These are phyloP conservation scores for Puntigrus tetrazona DNA, from an alignment of 2,113 vertebrate species.

Conservation along the genomic window DNA sequence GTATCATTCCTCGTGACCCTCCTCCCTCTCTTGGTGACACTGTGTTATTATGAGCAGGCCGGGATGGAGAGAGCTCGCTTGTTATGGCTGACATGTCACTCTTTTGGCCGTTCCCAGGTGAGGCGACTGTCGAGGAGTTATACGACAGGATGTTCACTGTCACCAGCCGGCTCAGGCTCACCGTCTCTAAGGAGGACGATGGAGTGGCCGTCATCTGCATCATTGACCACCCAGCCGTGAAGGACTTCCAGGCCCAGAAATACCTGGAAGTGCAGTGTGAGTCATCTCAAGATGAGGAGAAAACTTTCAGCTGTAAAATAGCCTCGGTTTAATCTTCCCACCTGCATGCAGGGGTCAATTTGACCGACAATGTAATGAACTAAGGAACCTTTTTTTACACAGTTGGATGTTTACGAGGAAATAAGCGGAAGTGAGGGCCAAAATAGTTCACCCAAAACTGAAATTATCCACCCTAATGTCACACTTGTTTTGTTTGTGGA, in stretches of 20 bases:
- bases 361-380: neutral
- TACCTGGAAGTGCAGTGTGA: constrained; percentile 96
- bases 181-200: constrained; percentile 91
- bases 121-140: constrained; percentile 86
- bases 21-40: constrained; percentile 34
- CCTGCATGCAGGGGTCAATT: neutral
- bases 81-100: constrained; percentile 47
- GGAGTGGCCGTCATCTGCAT: constrained; percentile 91
- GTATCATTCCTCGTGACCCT: constrained; percentile 50
- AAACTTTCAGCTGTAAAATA: constrained; percentile 1
- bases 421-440: neutral
- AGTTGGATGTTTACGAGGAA: neutral
- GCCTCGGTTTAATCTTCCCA: neutral
- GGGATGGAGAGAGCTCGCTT: constrained; percentile 26
- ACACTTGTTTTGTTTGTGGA: neutral
- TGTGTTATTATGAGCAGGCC: constrained; percentile 49
- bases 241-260: constrained; percentile 91
- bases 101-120: constrained; percentile 71
- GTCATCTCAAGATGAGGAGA: constrained; percentile 64
- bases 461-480: neutral
- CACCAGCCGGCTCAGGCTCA: constrained; percentile 87
- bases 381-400: neutral
- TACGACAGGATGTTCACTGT: constrained; percentile 93
- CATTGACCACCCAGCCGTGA: constrained; percentile 94
- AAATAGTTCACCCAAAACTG: neutral